Evolutionary conservation across 2,888 invertebrate species (phyloP).

Genomic region (Scaptomyza cyrtandrae): DNA sequence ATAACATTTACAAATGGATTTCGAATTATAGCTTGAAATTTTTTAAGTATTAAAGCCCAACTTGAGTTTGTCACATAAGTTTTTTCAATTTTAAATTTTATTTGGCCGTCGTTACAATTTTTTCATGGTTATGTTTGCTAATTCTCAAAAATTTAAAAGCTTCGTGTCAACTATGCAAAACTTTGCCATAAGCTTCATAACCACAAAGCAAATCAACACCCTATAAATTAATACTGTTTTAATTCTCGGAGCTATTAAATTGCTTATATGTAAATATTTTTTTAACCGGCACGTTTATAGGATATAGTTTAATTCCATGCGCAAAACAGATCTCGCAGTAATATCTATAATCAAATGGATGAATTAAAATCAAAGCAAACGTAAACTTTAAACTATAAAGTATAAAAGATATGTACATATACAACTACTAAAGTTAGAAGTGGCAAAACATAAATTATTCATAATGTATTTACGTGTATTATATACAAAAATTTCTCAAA

Average conservation of each 20-base stretch:
- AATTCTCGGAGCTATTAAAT: conserved; percentile 19
- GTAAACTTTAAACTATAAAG: conserved; percentile 33
- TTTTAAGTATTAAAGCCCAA: no score
- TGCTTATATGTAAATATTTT: conserved; percentile 55
- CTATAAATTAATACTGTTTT: neutral
- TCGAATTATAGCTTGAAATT: no score
- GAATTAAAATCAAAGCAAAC: conserved; percentile 40
- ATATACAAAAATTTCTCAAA: conserved; percentile 55
- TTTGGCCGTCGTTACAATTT: no score
- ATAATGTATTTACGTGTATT: conserved; percentile 49
- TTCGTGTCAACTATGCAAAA: neutral
- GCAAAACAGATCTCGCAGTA: conserved; percentile 71
- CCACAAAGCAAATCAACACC: neutral
- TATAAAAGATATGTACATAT: conserved; percentile 53
- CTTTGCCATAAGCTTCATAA: neutral
- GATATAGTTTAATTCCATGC: conserved; percentile 48
- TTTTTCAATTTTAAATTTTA: no score
- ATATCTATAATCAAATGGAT: conserved; percentile 41
- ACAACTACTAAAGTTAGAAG: conserved; percentile 48
- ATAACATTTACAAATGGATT: no score
- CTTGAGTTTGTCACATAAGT: no score
- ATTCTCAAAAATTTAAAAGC: neutral
- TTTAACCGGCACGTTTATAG: conserved; percentile 8
- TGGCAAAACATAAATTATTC: conserved; percentile 28
- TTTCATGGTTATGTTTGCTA: no score